phyloP scores from a whole-genome alignment of 64 coral and sea anemone species.

The Pocillopora verrucosa region DNA sequence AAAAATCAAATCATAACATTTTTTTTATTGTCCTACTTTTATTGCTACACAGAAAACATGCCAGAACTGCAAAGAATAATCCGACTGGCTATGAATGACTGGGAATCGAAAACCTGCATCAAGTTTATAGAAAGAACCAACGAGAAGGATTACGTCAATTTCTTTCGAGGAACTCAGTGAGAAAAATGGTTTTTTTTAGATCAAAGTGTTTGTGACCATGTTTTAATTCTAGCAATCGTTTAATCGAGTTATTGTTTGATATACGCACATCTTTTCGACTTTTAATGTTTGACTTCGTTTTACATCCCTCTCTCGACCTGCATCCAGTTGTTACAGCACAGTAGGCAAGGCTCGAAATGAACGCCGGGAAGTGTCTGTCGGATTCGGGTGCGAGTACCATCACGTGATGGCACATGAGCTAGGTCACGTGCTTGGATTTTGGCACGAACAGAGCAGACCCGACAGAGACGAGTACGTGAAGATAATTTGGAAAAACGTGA shows the following conservation, averaged over 20 bases:
- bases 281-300: background rate
- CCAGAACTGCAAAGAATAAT: slow-evolving; percentile 45
- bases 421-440: slow-evolving; percentile 88
- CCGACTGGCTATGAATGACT: slow-evolving; percentile 59
- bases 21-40: background rate
- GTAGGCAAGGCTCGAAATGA: slow-evolving; percentile 46
- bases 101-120: slow-evolving; percentile 65
- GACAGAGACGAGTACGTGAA: slow-evolving; percentile 74
- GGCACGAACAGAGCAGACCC: slow-evolving; percentile 86
- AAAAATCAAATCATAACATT: background rate
- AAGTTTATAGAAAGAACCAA: slow-evolving; percentile 47
- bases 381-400: slow-evolving; percentile 77
- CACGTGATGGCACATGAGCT: slow-evolving; percentile 83
- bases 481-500: slow-evolving; percentile 66
- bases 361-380: slow-evolving; percentile 56
- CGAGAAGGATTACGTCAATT: slow-evolving; percentile 50
- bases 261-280: too few relatives aligned
- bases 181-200: background rate
- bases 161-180: slow-evolving; percentile 68
- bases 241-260: too few relatives aligned
- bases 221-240: too few relatives aligned
- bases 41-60: slow-evolving; percentile 46
- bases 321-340: slow-evolving; percentile 76
- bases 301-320: background rate
- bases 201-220: background rate